phyloP scores from a whole-genome alignment of 1,140 invertebrate genomes.

The Hyles vespertilio region DNA sequence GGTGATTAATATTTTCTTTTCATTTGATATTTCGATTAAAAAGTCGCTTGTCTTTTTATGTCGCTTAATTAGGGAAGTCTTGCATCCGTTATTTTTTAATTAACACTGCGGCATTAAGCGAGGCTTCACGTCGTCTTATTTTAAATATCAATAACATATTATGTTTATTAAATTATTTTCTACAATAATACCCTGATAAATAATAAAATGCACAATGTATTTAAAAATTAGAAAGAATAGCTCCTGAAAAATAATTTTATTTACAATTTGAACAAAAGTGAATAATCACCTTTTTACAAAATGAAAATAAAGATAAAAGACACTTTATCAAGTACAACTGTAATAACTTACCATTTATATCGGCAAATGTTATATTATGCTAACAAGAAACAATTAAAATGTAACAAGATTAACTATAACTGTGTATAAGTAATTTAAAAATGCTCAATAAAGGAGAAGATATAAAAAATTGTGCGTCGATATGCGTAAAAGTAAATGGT shows the following conservation, averaged over 20 bases:
- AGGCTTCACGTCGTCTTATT: neutral
- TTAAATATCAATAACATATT: neutral
- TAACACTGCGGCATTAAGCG: no score
- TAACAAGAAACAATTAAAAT: slow-evolving; percentile 6
- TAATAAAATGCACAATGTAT: slow-evolving; percentile 1
- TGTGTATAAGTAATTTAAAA: neutral
- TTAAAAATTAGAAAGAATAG: no score
- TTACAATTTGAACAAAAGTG: no score
- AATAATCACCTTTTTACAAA: no score
- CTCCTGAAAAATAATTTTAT: no score
- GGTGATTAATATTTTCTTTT: neutral
- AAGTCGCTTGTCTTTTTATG: no score
- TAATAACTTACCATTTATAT: no score
- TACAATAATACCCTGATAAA: slow-evolving; percentile 7
- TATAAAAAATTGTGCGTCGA: slow-evolving; percentile 8
- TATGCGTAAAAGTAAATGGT: neutral
- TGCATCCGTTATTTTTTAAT: no score
- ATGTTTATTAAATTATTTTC: neutral
- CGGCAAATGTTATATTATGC: no score
- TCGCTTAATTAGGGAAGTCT: no score
- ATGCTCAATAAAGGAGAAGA: neutral
- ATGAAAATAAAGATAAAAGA: no score
- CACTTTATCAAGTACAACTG: no score
- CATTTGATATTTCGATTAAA: neutral
- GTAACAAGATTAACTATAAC: slow-evolving; percentile 5